Evolutionary conservation across 2,113 vertebrate genomes (phyloP).

Genomic region (Stictonetta naevosa): DNA sequence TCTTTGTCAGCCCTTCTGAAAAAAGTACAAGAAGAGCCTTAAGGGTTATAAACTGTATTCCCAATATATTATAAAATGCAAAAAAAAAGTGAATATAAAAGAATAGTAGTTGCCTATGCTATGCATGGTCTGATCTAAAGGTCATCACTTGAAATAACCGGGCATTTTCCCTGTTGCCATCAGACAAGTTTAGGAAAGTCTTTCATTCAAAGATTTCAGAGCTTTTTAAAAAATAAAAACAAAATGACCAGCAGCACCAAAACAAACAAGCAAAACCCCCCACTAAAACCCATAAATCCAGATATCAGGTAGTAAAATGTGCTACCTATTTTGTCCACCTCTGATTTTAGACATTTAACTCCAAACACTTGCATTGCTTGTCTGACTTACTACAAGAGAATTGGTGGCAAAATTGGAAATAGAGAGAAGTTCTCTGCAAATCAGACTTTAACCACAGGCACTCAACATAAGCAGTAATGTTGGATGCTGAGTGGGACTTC

Average conservation of each 20-base stretch:
- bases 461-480: background rate
- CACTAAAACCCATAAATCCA: background rate
- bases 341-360: background rate
- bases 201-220: background rate
- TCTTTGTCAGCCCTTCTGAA: background rate
- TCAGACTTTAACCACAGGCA: background rate
- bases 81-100: background rate
- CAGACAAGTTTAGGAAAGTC: background rate
- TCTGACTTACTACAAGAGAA: background rate
- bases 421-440: background rate
- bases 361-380: background rate
- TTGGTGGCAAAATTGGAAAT: background rate
- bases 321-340: background rate
- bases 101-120: background rate
- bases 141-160: background rate
- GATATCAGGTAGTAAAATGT: background rate
- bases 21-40: background rate
- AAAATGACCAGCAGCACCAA: background rate
- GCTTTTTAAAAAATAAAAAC: background rate
- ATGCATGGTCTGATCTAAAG: background rate
- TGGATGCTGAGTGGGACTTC: background rate
- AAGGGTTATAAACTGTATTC: background rate
- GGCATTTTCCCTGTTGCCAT: background rate
- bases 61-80: background rate
- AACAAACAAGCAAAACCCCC: background rate